Percentiles rank a stretch among this genome's conserved stretches.
These are phyloP conservation scores for Caenorhabditis sulstoni DNA, from an alignment of 2,888 invertebrate species.

Conservation along the genomic window DNA sequence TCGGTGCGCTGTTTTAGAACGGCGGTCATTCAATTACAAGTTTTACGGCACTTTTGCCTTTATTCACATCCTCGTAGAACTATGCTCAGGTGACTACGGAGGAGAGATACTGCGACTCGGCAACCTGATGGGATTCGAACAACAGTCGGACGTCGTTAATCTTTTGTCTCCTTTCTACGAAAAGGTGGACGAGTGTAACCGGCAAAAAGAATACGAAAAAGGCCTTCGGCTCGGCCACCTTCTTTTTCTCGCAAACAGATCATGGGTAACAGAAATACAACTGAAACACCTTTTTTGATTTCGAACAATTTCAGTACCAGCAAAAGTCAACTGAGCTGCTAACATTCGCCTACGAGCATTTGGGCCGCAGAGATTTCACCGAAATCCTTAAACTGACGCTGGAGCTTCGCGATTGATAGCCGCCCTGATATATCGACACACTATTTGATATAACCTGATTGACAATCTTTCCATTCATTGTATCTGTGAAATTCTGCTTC, in stretches of 20 bases:
- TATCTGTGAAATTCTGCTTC: background rate
- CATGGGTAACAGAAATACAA: background rate
- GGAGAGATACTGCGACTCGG: too few relatives aligned
- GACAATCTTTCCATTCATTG: too few relatives aligned
- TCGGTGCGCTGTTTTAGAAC: too few relatives aligned
- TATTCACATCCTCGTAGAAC: too few relatives aligned
- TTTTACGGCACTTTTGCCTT: too few relatives aligned
- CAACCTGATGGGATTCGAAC: too few relatives aligned
- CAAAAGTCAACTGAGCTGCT: background rate
- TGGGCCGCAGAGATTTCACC: background rate
- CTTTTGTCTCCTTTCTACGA: background rate
- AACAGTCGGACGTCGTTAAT: too few relatives aligned
- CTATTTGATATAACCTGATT: too few relatives aligned
- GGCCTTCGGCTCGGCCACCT: constrained; percentile 91
- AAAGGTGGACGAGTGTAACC: constrained; percentile 87
- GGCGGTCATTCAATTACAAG: too few relatives aligned
- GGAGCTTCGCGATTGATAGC: background rate
- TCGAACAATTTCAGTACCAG: background rate
- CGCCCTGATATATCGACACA: too few relatives aligned
- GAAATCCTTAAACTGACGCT: constrained; percentile 7
- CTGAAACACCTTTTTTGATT: background rate
- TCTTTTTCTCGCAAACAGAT: constrained; percentile 84
- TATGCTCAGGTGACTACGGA: too few relatives aligned
- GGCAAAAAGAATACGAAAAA: constrained; percentile 94
- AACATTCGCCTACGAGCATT: background rate